Conservation (phyloP, 2,113 vertebrate species). For the Saccopteryx bilineata region DNA sequence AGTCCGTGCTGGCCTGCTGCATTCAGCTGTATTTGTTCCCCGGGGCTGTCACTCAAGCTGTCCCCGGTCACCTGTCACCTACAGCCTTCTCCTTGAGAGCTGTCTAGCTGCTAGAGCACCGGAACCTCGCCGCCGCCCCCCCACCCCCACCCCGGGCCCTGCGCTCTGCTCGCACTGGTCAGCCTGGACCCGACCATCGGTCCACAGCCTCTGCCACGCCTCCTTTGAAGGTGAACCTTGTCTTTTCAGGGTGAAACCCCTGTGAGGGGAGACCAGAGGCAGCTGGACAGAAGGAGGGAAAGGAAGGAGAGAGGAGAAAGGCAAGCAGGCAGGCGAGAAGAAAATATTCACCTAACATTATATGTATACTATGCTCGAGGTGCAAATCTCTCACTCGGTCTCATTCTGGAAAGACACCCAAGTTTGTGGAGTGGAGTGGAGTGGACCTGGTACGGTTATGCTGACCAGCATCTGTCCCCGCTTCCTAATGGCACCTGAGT, state of each 20-base stretch:
- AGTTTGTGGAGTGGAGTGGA: neutral
- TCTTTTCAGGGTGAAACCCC: neutral
- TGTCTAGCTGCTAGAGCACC: neutral
- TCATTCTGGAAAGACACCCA: neutral
- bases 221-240: neutral
- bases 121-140: fast-evolving
- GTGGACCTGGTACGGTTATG: fast-evolving
- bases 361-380: neutral
- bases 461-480: neutral
- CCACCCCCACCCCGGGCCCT: neutral
- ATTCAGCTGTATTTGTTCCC: too few relatives aligned
- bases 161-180: neutral
- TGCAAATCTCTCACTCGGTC: neutral
- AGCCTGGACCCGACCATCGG: neutral
- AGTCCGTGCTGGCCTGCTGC: neutral
- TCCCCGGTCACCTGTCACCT: neutral
- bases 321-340: neutral
- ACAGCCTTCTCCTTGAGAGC: neutral
- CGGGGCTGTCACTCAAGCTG: neutral
- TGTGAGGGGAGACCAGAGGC: neutral
- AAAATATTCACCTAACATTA: neutral
- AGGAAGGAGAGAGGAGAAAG: neutral
- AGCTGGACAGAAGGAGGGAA: neutral
- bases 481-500: neutral
- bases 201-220: neutral